Conservation (phyloP, 2,888 invertebrate genomes). For the Sinelater perroti region DNA sequence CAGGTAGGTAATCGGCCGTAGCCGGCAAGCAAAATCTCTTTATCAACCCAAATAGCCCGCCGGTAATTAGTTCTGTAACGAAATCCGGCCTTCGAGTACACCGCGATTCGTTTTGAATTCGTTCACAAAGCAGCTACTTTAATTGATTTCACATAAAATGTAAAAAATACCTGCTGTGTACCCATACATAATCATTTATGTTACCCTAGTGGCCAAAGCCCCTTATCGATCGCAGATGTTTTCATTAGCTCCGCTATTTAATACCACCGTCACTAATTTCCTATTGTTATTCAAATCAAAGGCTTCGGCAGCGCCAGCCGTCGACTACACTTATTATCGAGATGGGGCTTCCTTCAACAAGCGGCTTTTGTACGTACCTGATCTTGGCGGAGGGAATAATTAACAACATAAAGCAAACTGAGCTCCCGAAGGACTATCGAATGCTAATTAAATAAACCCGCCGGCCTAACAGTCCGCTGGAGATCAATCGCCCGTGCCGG, state of each 20-base stretch:
- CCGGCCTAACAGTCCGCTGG: background rate
- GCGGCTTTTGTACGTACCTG: background rate
- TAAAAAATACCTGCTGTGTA: too few species aligned
- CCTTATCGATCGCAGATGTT: too few species aligned
- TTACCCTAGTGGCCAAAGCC: too few species aligned
- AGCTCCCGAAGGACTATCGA: background rate
- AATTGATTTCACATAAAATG: too few species aligned
- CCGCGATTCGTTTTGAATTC: too few species aligned
- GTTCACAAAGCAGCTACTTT: too few species aligned
- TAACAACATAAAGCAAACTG: slow-evolving; percentile 5
- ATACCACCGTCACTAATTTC: slow-evolving; percentile 9
- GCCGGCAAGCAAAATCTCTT: slow-evolving; percentile 1
- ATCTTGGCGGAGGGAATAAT: background rate
- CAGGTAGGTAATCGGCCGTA: too few species aligned
- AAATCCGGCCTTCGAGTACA: too few species aligned
- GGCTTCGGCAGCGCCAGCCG: slow-evolving; percentile 4
- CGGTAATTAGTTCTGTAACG: slow-evolving; percentile 7
- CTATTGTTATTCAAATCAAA: slow-evolving; percentile 19
- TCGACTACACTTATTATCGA: slow-evolving; percentile 12
- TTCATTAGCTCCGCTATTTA: slow-evolving; percentile 9
- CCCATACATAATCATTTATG: too few species aligned
- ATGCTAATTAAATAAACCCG: background rate
- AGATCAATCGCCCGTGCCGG: background rate
- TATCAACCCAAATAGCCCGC: slow-evolving; percentile 8
- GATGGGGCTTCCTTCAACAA: slow-evolving; percentile 1